Evolutionary conservation across 2,888 invertebrate species (phyloP), one percentile per base, ranked within the genome.

Genomic region (Elaeidobius kamerunicus): DNA sequence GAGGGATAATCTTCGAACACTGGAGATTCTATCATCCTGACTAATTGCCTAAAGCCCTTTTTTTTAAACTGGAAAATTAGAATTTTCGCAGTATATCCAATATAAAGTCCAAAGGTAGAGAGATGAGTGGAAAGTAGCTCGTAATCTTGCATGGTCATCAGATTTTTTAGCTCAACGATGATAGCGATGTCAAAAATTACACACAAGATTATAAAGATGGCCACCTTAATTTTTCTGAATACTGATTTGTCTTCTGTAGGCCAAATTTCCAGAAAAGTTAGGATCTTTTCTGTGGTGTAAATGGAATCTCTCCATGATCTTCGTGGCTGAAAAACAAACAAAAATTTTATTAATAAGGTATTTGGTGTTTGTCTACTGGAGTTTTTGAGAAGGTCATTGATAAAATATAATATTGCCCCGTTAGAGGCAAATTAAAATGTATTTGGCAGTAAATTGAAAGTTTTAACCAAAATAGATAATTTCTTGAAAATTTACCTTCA

Each of bases 81-180:
- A 12, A 48, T 52, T 35, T 46, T 40, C 2, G 48, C 12, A 12
- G 41, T 41, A 18, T 35, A 52, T 15, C 52, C 52, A n/a, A 52
- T 45, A 17, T 52, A 52, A 4, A 52, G 40, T 12, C 47, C 47
- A 15, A 52, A 42, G 3, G 52, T 52, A 5, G 52, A 47, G 12
- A 52, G 30, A 19, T 52, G 52, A 19, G 43, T 47, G 12, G 47
- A 34, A 7, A 52, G 19, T 1, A 42, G 5, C 23, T 52, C 42
- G 18, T 47, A 52, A 42, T 52, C 52, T 20, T 52, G 40, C 5
- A 3, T 27, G 4, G 9, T 4, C n/a, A 47, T 6, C 4, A 52
- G 28, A 14, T 34, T 52, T 35, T 19, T 30, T 18, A 52, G 38
- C 28, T 52, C 52, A 6, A 36, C 27, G 1, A 52, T 14, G 15